A percentile compares a stretch with the other conserved stretches of the same genome.
These are phyloP conservation scores for Scolopax mira DNA, from an alignment of 2,113 vertebrate genomes.

Conservation along the genomic window DNA sequence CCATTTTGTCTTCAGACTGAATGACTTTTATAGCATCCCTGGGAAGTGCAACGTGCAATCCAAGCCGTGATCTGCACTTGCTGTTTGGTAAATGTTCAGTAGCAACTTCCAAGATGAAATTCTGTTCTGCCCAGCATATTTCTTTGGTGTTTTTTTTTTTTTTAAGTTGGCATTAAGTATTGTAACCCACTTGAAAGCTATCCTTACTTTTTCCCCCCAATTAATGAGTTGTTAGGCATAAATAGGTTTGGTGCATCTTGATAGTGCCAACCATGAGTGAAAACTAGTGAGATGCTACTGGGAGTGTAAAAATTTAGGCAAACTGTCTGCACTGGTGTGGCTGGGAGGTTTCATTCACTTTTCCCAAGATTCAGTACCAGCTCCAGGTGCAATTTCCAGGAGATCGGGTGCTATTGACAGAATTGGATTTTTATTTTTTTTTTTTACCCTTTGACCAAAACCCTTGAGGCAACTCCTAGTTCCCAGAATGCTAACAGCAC, in stretches of 20 bases:
- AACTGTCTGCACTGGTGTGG: neutral
- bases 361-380: neutral
- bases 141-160: neutral
- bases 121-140: neutral
- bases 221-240: neutral
- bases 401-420: neutral
- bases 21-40: neutral
- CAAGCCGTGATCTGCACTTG: fast-evolving
- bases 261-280: neutral
- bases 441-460: neutral
- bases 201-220: neutral
- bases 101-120: neutral
- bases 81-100: neutral
- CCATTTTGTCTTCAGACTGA: neutral
- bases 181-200: neutral
- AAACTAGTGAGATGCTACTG: neutral
- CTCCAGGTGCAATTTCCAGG: neutral
- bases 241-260: neutral
- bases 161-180: neutral
- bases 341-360: neutral
- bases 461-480: neutral
- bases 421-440: neutral
- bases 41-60: neutral
- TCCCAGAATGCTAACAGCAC: neutral
- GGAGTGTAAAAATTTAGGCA: neutral